Evolutionary conservation across 2,113 vertebrate species (phyloP).

Genomic region (Pseudopodoces humilis): DNA sequence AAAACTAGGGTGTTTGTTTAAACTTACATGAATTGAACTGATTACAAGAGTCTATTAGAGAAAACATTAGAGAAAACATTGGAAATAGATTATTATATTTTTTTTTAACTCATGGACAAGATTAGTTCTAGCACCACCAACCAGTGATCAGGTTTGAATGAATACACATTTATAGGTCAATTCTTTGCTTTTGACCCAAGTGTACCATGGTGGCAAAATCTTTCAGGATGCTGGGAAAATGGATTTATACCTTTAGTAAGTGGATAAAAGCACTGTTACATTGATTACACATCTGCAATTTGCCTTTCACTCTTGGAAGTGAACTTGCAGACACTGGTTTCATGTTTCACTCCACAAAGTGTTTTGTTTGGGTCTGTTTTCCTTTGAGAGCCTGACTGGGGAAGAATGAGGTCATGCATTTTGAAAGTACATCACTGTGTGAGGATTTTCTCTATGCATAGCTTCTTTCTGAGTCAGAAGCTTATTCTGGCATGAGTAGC

Average conservation of each 20-base stretch:
- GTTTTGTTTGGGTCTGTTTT: conserved; percentile 54
- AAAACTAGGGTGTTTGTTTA: not conserved
- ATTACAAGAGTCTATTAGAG: not conserved
- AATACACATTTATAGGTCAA: not conserved
- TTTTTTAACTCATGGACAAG: not conserved
- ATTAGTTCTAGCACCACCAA: not conserved
- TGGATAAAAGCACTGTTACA: not conserved
- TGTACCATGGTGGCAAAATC: not conserved
- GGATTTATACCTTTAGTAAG: conserved; percentile 19
- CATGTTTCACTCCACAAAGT: not conserved
- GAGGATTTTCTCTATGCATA: conserved; percentile 54
- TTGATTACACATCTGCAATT: not conserved
- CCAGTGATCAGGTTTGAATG: not conserved
- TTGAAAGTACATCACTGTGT: conserved; percentile 49
- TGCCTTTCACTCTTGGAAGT: conserved; percentile 10
- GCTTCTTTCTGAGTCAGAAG: conserved; percentile 52
- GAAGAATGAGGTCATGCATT: conserved; percentile 53
- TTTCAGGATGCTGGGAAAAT: not conserved
- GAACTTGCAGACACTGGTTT: not conserved
- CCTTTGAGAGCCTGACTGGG: not conserved
- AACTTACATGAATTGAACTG: not conserved
- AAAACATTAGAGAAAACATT: not conserved
- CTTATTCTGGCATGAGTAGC: conserved; percentile 32
- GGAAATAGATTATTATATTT: rapidly evolving
- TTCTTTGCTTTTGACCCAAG: not conserved